These are phyloP conservation scores for Hyles lineata DNA, from an alignment of 2,888 invertebrate species.

Conservation along the genomic window DNA sequence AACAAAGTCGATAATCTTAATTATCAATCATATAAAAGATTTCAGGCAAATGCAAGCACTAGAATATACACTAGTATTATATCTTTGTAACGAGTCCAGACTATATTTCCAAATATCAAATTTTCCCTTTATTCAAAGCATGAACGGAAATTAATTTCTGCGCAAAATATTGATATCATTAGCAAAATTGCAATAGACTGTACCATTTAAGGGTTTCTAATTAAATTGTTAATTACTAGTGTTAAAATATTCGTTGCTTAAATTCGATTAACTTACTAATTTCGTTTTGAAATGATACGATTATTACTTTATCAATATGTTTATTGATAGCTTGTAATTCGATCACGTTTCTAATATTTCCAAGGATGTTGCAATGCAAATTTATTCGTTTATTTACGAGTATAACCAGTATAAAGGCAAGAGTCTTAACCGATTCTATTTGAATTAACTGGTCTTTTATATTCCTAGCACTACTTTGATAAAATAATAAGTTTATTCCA, in stretches of 20 bases:
- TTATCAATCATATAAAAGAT: too few species aligned
- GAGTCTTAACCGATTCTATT: too few species aligned
- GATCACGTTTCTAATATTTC: neutral
- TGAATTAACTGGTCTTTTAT: too few species aligned
- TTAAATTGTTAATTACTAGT: constrained; percentile 33
- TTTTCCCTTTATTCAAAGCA: constrained; percentile 10
- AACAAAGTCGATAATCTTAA: too few species aligned
- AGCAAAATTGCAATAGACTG: neutral
- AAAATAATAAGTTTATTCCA: too few species aligned
- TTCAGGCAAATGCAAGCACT: too few species aligned
- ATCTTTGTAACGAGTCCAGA: too few species aligned
- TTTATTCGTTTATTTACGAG: too few species aligned
- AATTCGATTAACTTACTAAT: constrained; percentile 34
- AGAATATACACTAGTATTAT: too few species aligned
- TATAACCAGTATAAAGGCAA: too few species aligned
- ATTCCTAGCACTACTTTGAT: too few species aligned
- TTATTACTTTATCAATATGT: constrained; percentile 1
- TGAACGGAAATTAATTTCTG: constrained; percentile 21
- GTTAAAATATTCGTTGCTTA: constrained; percentile 24
- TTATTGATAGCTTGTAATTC: neutral
- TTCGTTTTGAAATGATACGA: neutral
- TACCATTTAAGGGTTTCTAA: constrained; percentile 28
- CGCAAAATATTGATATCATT: constrained; percentile 10
- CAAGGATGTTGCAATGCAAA: neutral
- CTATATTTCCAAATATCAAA: neutral